Evolutionary conservation across 2,113 vertebrate species (phyloP), one percentile per base, ranked within the genome.

Genomic region (Glaucidium brasilianum): DNA sequence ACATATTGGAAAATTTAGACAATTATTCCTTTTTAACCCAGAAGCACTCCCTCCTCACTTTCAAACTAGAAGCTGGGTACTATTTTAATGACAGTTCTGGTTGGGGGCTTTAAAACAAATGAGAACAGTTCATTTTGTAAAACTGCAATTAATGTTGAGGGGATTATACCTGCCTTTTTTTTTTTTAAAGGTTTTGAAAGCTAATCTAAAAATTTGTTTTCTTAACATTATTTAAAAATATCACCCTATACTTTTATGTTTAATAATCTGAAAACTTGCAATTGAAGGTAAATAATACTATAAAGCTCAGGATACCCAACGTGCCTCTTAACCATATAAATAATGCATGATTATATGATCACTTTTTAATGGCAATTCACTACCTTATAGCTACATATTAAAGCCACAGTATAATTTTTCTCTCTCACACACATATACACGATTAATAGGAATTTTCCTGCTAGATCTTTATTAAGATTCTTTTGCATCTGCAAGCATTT

Each of bases 261-360:
- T 94, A 94, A 73, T 94, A 90, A 94, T 29, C 37, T 86, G 64
- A 90, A 94, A 64, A 91, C 50, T 82, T 92, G 34, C 9, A 92
- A 68, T 90, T 94, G 94, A 74, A 85, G 21, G 82, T 94, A 94
- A 96, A 96, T 87, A 95, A 37, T 55, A 73, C 53, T 58, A 17
- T 90, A 78, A 95, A 96, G 80, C 18, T 63, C 75, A 47, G 62
- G 63, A 89, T 59, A 90, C 5, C 5, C 30, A 91, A 69, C 1
- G 4, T 4, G 9, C 45, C 47, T 92, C 80, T 92, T 91, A 97
- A 68, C 52, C 62, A 25, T 41, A 63, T 95, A 96, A 94, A 96
- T 94, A 94, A 95, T 83, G 29, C 25, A 91, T 94, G 47, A 90
- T 68, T 89, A 45, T 64, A 63, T 95, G 72, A 97, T 91, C 73